A percentile compares a stretch with the other conserved stretches of the same genome.
phyloP scores from a whole-genome alignment of 2,797 vertebrate species.

The Psittacula echo region DNA sequence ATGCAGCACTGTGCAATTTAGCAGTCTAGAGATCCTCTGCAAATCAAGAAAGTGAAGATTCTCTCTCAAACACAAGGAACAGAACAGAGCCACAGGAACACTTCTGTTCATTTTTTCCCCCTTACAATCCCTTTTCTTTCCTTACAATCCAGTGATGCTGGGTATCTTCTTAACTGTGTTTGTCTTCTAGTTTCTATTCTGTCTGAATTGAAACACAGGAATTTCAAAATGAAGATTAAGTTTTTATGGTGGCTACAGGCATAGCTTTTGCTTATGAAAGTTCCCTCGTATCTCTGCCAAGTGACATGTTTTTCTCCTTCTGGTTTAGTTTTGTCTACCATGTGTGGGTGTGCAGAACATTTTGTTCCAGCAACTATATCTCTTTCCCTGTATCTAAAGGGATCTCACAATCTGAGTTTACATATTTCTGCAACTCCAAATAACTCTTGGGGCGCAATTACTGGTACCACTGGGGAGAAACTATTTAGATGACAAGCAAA shows the following conservation, averaged over 20 bases:
- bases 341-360: not conserved
- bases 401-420: not conserved
- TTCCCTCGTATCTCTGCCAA: not conserved
- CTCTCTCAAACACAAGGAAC: not conserved
- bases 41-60: not conserved
- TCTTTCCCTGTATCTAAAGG: not conserved
- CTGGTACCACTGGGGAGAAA: not conserved
- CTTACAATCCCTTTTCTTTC: not conserved
- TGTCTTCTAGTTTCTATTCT: not conserved
- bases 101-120: not conserved
- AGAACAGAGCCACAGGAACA: not conserved
- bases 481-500: not conserved
- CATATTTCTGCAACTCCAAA: not conserved
- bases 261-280: constrained; percentile 6
- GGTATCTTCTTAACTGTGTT: not conserved
- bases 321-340: constrained; percentile 25
- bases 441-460: not conserved
- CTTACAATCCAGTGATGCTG: not conserved
- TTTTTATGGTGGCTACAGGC: not conserved
- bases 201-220: not conserved
- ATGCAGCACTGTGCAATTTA: not conserved
- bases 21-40: not conserved
- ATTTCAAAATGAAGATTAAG: not conserved
- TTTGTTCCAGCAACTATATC: not conserved
- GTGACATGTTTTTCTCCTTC: not conserved